Evolutionary conservation across 2,888 invertebrate species (phyloP), one percentile per base, ranked within the genome.

Genomic region (Melangyna quadrimaculata): DNA sequence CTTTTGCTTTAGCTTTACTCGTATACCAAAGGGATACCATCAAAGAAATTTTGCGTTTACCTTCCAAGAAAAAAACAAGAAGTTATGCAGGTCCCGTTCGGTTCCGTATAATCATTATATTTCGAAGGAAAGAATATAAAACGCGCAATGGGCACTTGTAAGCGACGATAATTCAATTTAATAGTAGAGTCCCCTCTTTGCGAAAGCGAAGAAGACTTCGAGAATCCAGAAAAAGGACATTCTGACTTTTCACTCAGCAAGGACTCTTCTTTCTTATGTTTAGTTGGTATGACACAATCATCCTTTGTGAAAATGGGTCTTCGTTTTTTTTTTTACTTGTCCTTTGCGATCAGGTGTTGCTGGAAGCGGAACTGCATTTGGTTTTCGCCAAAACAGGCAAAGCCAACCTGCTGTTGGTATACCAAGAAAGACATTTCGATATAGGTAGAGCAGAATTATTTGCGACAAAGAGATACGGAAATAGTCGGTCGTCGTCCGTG

Each of bases 121-220:
- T 86, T 72, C 69, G 35, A 65, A 57, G 77, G 77, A 86, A 69
- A 70, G 19, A 81, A 86, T 81, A 78, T 86, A 78, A 81, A 86
- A 81, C 70, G 81, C 48, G 81, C 86, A 78, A 78, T 78, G 81
- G 81, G 57, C 86, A 70, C 77, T 81, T 81, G 81, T 86, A 86
- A 86, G 81, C 77, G 77, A 73, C 77, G 69, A 81, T 86, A 86
- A 86, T 86, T 86, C 86, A 86, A 86, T 86, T 81, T 86, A 81
- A 86, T 86, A 73, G 78, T n/a, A 48, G 1, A 12, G 24, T 3
- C 22, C 7, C n/a, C 69, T 40, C 51, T 77, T 65, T 59, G 67
- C 40, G 67, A 78, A 53, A 69, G 59, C 22, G 59, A 40, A 12
- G 12, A 45, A 29, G 45, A 65, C 29, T 65, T 12, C 6, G 29